Evolutionary conservation across 2,888 invertebrate genomes (phyloP), one percentile per base, ranked within the genome.

Genomic region (Melanostoma scalare): DNA sequence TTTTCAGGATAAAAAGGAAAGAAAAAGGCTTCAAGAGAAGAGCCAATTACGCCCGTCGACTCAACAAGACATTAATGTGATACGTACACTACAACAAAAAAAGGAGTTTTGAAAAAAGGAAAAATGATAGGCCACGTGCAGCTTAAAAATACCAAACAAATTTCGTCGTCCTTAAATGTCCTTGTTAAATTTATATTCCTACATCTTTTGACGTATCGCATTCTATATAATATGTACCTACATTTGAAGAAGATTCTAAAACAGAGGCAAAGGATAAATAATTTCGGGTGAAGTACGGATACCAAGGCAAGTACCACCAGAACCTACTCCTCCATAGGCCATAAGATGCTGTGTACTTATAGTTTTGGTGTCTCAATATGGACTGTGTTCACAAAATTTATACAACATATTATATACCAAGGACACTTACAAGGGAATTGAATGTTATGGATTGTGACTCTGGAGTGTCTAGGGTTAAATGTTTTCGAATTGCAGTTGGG

Each of bases 381-480:
- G 68, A 56, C 61, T 71, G 65, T 74, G 74, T 75, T 78, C 40
- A 50, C 65, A 78, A 79, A 74, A 69, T 74, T 65, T 72, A 69
- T 69, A 60, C 74, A 78, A 75, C 78, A 74, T 77, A 71, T 65
- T 72, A 69, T 69, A 60, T 74, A 78, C 71, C 78, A 79, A 75
- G 69, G 84, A 74, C 65, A 84, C 75, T 75, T 75, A 71, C 55
- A 65, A 20, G 55, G n/a, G 67, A 79, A 75, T 71, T 67, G 65
- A 84, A 78, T 78, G 74, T 71, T 60, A 74, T 79, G 74, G 71
- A 71, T 78, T 75, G 56, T 79, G 79, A 84, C 71, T 79, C 63
- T 42, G 46, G 38, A 74, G 82, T 74, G 77, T 58, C 72, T 73
- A 33, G 40, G 65, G 53, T 75, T 68, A 77, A 68, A 76, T 77